Evolutionary conservation across 2,113 vertebrate genomes (phyloP).

Genomic region (Elephas maximus): DNA sequence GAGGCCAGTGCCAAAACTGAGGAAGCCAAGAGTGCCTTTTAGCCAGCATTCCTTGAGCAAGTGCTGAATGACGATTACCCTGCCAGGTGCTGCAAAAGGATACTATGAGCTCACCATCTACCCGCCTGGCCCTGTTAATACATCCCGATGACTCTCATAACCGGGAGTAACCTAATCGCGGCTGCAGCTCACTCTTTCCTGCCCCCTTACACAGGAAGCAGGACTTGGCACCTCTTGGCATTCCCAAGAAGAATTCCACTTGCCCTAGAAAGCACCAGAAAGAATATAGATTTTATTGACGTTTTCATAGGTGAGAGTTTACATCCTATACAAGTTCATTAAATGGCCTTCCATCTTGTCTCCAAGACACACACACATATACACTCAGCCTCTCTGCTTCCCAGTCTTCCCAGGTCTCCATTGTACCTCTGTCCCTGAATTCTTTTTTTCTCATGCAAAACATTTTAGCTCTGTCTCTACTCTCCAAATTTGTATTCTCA

Average conservation of each 20-base stretch:
- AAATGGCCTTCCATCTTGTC: not conserved
- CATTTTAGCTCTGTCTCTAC: not conserved
- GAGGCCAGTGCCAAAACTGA: not conserved
- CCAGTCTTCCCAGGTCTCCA: not conserved
- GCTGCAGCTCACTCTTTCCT: not conserved
- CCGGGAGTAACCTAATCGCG: not conserved
- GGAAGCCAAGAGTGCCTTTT: not conserved
- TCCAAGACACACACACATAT: not conserved
- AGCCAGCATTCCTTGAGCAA: not conserved
- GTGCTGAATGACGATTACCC: not conserved
- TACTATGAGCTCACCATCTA: rapidly evolving
- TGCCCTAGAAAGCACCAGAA: not conserved
- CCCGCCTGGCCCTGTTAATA: not conserved
- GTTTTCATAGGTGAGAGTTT: not conserved
- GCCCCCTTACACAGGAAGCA: not conserved
- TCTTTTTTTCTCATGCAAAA: constrained; percentile 71
- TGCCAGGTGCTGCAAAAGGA: not conserved
- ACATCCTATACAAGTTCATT: rapidly evolving
- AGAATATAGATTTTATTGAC: not conserved
- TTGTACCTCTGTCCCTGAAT: not conserved
- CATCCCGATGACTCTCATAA: not conserved
- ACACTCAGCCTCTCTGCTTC: not conserved
- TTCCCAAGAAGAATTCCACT: not conserved
- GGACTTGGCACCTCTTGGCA: not conserved
- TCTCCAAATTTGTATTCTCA: constrained; percentile 41